phyloP scores from a whole-genome alignment of 2,113 vertebrate genomes.

The Phylloscopus trochilus region DNA sequence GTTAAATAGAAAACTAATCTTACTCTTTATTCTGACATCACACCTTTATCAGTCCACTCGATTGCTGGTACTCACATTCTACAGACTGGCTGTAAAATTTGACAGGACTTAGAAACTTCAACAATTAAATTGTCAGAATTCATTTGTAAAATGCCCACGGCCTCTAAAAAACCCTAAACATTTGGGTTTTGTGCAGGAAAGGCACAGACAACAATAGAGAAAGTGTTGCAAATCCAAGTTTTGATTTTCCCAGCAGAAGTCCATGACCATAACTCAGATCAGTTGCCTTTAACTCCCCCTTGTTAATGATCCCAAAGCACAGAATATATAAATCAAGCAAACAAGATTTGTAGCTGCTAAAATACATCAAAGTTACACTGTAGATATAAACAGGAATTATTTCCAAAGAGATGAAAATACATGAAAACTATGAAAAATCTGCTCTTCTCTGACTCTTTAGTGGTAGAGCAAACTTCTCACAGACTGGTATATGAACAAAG shows the following conservation, averaged over 20 bases:
- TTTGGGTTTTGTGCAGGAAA: neutral
- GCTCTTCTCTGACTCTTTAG: neutral
- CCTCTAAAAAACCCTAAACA: neutral
- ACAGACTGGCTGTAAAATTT: neutral
- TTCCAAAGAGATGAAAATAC: neutral
- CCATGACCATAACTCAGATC: neutral
- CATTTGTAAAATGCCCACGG: neutral
- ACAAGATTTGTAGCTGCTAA: neutral
- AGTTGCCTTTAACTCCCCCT: neutral
- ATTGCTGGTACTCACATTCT: neutral
- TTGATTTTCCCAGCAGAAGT: neutral
- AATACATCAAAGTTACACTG: neutral
- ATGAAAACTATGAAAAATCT: neutral
- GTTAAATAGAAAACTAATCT: neutral
- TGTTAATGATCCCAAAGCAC: neutral
- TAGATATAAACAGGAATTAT: neutral
- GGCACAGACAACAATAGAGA: neutral
- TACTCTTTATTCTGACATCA: neutral
- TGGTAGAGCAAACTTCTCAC: neutral
- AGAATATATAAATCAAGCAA: neutral
- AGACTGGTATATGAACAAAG: slow-evolving; percentile 8
- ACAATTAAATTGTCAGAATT: neutral
- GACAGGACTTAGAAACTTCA: neutral
- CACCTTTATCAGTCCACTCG: neutral
- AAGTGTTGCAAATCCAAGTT: neutral